These are phyloP conservation scores for Heliangelus exortis DNA, from an alignment of 2,797 vertebrate genomes.

Conservation along the genomic window DNA sequence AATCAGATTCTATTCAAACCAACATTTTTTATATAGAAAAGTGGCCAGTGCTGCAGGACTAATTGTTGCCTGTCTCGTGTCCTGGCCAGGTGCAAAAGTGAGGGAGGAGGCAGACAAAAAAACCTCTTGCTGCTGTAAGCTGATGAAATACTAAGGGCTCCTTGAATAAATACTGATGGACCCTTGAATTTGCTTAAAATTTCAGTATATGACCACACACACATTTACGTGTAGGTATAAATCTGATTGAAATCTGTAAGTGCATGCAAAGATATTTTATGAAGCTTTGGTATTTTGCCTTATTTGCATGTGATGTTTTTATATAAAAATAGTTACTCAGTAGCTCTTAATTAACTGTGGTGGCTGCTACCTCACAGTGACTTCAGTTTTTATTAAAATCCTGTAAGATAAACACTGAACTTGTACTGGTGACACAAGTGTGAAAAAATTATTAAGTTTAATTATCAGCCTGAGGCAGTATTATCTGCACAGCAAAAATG, in stretches of 20 bases:
- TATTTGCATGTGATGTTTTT: background rate
- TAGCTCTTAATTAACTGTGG: background rate
- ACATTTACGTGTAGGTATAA: background rate
- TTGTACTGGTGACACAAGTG: background rate
- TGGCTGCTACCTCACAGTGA: background rate
- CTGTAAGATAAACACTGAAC: background rate
- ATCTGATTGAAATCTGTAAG: background rate
- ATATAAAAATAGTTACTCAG: background rate
- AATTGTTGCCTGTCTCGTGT: background rate
- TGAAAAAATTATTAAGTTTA: background rate
- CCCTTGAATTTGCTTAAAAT: background rate
- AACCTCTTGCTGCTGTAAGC: background rate
- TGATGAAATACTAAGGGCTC: background rate
- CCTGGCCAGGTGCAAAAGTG: background rate
- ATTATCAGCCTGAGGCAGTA: background rate
- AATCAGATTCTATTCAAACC: constrained; percentile 39
- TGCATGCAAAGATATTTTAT: background rate
- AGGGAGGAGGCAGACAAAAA: background rate
- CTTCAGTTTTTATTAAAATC: constrained; percentile 1
- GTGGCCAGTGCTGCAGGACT: background rate
- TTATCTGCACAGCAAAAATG: background rate
- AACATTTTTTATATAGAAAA: background rate
- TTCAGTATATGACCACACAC: background rate
- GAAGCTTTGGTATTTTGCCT: background rate
- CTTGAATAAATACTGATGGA: background rate